A percentile compares a stretch with the other conserved stretches of the same genome.
phyloP scores from a whole-genome alignment of 2,888 invertebrate species.

The Conops quadrifasciatus region DNA sequence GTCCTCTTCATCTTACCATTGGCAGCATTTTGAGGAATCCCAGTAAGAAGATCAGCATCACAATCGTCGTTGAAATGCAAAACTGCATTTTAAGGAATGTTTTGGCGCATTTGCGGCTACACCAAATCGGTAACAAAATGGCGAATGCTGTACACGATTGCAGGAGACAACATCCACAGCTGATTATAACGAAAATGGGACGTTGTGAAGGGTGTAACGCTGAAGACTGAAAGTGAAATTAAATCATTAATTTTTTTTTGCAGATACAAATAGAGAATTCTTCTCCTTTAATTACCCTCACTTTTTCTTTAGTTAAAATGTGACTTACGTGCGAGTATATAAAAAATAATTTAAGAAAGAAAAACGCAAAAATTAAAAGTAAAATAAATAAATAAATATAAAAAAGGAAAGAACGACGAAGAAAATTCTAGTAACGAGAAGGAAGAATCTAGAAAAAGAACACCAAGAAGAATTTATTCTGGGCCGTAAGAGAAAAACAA shows the following conservation, averaged over 20 bases:
- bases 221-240: conserved; percentile 48
- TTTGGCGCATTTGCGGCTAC: conserved; percentile 67
- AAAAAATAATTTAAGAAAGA: background rate
- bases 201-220: conserved; percentile 49
- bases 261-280: background rate
- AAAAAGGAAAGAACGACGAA: background rate
- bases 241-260: background rate
- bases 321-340: too few species aligned
- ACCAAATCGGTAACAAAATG: conserved; percentile 64
- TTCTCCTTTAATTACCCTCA: too few species aligned
- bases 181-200: conserved; percentile 64
- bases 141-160: conserved; percentile 64
- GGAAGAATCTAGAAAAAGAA: background rate
- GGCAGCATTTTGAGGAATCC: conserved; percentile 67
- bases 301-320: too few species aligned
- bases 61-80: conserved; percentile 74
- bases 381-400: background rate
- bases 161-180: conserved; percentile 64
- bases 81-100: conserved; percentile 76
- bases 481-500: background rate
- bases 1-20: conserved; percentile 61
- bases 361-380: background rate
- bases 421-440: background rate
- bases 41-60: conserved; percentile 72
- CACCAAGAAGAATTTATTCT: background rate